Conservation (phyloP, 1,140 invertebrate genomes). For the Papilio xuthus region DNA sequence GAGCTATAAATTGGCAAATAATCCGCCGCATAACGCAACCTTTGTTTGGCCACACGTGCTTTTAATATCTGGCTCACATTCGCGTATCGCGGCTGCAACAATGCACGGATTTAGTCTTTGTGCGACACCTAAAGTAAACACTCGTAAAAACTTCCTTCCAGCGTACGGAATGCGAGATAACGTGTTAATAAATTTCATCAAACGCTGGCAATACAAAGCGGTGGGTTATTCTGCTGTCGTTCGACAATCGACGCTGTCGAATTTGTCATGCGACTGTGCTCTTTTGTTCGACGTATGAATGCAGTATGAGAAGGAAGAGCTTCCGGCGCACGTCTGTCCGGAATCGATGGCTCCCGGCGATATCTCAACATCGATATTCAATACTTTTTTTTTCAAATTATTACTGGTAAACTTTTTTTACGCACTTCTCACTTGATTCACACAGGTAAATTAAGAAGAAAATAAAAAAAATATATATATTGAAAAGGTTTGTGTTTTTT, state of each 20-base stretch:
- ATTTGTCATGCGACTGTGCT: constrained; percentile 74
- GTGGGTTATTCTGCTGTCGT: constrained; percentile 59
- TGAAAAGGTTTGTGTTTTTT: neutral
- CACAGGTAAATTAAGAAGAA: constrained; percentile 12
- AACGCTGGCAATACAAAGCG: constrained; percentile 62
- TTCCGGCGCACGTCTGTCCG: constrained; percentile 59
- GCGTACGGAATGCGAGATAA: constrained; percentile 47
- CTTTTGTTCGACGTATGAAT: constrained; percentile 67
- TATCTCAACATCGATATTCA: constrained; percentile 74
- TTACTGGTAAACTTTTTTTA: constrained; percentile 14
- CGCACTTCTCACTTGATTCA: constrained; percentile 21
- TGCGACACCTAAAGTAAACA: constrained; percentile 64
- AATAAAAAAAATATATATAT: constrained; percentile 24
- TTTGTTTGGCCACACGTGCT: constrained; percentile 81
- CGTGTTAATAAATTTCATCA: constrained; percentile 79
- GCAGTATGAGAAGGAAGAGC: constrained; percentile 72
- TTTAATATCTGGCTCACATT: constrained; percentile 74
- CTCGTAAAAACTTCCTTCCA: constrained; percentile 62
- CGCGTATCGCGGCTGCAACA: constrained; percentile 63
- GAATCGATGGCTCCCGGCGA: constrained; percentile 66
- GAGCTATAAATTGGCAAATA: constrained; percentile 81
- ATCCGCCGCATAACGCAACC: constrained; percentile 81
- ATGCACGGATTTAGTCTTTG: constrained; percentile 72
- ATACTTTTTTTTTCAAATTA: constrained; percentile 60
- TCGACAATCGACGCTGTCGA: constrained; percentile 69